These are phyloP conservation scores for Phasia obesa DNA, from an alignment of 2,888 invertebrate species.

Conservation along the genomic window DNA sequence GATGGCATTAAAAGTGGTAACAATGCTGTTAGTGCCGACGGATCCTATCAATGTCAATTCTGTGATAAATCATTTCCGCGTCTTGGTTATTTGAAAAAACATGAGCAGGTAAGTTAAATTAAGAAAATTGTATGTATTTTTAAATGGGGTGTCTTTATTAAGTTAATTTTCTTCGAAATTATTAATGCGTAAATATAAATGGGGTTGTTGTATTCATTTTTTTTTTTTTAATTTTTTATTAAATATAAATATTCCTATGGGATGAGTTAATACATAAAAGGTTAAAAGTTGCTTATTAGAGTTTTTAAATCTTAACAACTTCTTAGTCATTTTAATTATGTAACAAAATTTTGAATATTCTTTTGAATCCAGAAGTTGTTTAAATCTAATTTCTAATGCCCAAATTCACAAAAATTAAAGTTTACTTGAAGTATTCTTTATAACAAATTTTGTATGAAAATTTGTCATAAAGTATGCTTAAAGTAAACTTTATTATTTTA, in stretches of 20 bases:
- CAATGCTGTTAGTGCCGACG: slow-evolving; percentile 85
- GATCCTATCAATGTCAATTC: slow-evolving; percentile 95
- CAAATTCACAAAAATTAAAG: no score
- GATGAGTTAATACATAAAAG: not conserved
- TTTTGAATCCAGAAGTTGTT: no score
- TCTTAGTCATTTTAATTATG: not conserved
- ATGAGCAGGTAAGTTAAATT: slow-evolving; percentile 90
- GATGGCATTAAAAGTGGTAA: slow-evolving; percentile 80
- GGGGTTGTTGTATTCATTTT: slow-evolving; percentile 26
- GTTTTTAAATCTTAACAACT: not conserved
- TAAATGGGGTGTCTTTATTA: slow-evolving; percentile 64
- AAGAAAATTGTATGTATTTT: slow-evolving; percentile 1
- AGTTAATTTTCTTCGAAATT: slow-evolving; percentile 17
- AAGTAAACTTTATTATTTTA: no score
- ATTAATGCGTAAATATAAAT: slow-evolving; percentile 46
- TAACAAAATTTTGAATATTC: not conserved
- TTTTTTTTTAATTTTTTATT: not conserved
- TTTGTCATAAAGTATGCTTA: no score
- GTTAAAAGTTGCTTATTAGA: slow-evolving; percentile 10
- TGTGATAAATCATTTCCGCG: slow-evolving; percentile 95
- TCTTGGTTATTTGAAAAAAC: slow-evolving; percentile 93
- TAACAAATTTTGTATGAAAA: no score
- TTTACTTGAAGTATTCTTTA: no score
- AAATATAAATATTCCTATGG: not conserved
- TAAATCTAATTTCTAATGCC: no score